Conservation (phyloP, 1,140 invertebrate species). For the Drosophila ambigua region DNA sequence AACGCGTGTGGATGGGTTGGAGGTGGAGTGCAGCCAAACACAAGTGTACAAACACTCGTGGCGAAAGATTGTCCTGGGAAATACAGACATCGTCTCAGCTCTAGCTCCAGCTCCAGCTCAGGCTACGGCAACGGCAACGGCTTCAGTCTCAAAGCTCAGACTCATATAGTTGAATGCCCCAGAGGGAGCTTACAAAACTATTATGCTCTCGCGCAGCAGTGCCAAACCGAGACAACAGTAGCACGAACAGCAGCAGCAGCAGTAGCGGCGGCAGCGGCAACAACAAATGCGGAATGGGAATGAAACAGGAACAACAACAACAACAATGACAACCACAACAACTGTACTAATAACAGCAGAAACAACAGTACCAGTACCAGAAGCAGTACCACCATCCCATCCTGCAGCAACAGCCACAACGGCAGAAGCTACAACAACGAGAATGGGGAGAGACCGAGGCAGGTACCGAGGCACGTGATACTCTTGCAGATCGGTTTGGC, state of each 20-base stretch:
- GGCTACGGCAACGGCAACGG: not conserved
- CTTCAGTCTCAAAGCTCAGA: slow-evolving; percentile 23
- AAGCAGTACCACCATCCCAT: too few relatives aligned
- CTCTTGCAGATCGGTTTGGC: too few relatives aligned
- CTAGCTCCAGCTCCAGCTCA: not conserved
- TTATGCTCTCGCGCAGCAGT: slow-evolving; percentile 70
- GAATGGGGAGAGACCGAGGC: too few relatives aligned
- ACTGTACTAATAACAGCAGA: slow-evolving; percentile 74
- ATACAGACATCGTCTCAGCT: slow-evolving; percentile 73
- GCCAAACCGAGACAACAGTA: slow-evolving; percentile 62
- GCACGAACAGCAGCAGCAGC: slow-evolving; percentile 27
- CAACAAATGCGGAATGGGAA: too few relatives aligned
- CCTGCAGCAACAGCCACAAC: slow-evolving; percentile 19
- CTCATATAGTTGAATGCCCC: slow-evolving; percentile 74
- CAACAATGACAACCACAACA: slow-evolving; percentile 51
- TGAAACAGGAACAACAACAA: slow-evolving; percentile 41
- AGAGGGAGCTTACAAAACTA: slow-evolving; percentile 81
- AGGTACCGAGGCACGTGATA: too few relatives aligned
- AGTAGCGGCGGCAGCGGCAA: slow-evolving; percentile 4
- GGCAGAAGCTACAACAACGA: slow-evolving; percentile 4
- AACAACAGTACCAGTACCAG: slow-evolving; percentile 49
- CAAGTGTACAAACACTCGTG: slow-evolving; percentile 73
- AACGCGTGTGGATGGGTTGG: slow-evolving; percentile 13
- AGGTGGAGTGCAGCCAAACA: slow-evolving; percentile 29
- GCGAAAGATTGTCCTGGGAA: slow-evolving; percentile 79